Evolutionary conservation across 2,797 vertebrate species (phyloP), one percentile per base, ranked within the genome.

Genomic region (Cryptoprocta ferox): DNA sequence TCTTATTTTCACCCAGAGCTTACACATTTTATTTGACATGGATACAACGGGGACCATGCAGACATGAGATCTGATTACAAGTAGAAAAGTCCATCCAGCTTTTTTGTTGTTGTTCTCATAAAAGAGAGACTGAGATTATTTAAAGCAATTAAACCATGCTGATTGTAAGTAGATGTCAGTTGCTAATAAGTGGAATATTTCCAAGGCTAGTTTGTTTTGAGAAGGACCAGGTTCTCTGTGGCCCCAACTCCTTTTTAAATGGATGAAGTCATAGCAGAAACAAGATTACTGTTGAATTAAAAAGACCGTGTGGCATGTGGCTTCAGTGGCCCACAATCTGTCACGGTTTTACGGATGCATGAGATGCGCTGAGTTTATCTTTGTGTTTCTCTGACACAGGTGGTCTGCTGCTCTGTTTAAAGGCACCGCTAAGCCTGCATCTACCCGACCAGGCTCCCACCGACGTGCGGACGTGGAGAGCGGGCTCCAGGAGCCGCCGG

Each of bases 261-360:
- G 93, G 92, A 97, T 94, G 95, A 84, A 97, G 96, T 87, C 92
- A 80, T 97, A 98, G 96, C 68, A 95, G 95, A 97, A 98, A 97
- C 94, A 97, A 97, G 96, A 97, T 97, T 93, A 97, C 59, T 89
- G 88, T 76, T 88, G 96, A 88, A 78, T 70, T 92, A 42, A 3
- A 0, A 97, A 98, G 96, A 98, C 96, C 87, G 48, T 87, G 42
- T 92, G 88, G 96, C 98, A 97, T 97, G 97, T 97, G 93, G 81
- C 96, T 98, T 98, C 95, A 89, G 94, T 94, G 97, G 88, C 84
- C 94, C 84, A 93, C 95, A 96, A 79, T 96, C 95, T 97, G 83
- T 89, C 85, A 79, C 50, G 6, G 65, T 68, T 84, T 87, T 78
- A 86, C n/a, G 68, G 45, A 66, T 48, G 45, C 32, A 7, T 10